Evolutionary conservation across 2,113 vertebrate species (phyloP).

Genomic region (Passer montanus): DNA sequence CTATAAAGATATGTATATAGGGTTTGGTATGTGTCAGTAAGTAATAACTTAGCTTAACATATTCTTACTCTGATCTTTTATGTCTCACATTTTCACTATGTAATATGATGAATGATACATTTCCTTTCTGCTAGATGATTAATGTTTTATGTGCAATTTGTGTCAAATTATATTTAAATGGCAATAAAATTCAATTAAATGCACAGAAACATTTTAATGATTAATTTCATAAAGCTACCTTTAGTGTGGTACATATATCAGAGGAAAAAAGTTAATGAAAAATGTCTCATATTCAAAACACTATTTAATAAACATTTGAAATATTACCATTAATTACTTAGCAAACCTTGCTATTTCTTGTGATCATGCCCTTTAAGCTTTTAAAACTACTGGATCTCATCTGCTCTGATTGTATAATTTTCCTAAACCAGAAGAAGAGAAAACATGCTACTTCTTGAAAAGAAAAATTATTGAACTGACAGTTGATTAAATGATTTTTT

Average conservation of each 20-base stretch:
- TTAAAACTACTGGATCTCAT: background rate
- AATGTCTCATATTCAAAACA: background rate
- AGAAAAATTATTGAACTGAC: background rate
- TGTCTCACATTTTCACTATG: background rate
- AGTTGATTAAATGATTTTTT: background rate
- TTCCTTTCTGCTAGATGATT: slow-evolving; percentile 10
- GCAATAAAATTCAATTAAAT: slow-evolving; percentile 57
- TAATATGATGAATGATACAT: background rate
- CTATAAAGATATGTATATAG: background rate
- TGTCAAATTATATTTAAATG: slow-evolving; percentile 44
- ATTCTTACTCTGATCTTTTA: background rate
- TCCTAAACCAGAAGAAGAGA: background rate
- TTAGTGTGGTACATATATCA: background rate
- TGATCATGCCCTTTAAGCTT: background rate
- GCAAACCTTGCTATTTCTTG: background rate
- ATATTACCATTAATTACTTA: background rate
- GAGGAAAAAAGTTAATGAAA: background rate
- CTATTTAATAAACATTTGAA: slow-evolving; percentile 21
- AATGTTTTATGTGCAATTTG: slow-evolving; percentile 30
- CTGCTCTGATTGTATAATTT: background rate
- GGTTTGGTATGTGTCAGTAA: background rate
- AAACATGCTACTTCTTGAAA: background rate
- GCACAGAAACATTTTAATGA: slow-evolving; percentile 22
- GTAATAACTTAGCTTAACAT: background rate
- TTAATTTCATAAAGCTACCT: slow-evolving; percentile 3